Evolutionary conservation across 2,888 invertebrate genomes (phyloP).

Genomic region (Andrena bucephala): DNA sequence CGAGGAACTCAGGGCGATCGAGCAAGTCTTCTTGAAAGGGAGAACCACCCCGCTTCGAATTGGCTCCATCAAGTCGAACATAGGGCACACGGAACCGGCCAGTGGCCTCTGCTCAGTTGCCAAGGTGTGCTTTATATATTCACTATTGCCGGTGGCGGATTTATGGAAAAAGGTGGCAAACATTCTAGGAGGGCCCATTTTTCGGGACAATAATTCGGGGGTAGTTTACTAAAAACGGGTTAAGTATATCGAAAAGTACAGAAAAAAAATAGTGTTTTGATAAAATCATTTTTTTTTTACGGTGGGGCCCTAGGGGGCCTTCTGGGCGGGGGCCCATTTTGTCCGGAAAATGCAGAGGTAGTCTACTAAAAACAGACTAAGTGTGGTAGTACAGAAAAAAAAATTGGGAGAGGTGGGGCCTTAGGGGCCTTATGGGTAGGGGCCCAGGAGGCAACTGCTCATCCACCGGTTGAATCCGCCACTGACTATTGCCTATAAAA

Average conservation of each 20-base stretch:
- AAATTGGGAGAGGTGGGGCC: too few species aligned
- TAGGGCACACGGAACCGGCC: slow-evolving; percentile 96
- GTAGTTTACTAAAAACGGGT: too few species aligned
- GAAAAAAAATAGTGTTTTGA: neutral
- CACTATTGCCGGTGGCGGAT: neutral
- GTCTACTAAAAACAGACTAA: neutral
- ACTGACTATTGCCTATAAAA: too few species aligned
- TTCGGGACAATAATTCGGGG: too few species aligned
- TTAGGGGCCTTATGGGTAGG: too few species aligned
- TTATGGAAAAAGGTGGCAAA: too few species aligned
- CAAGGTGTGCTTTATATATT: slow-evolving; percentile 87
- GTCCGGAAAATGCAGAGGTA: too few species aligned
- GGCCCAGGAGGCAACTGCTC: too few species aligned
- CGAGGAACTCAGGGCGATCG: slow-evolving; percentile 94
- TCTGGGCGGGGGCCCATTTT: too few species aligned
- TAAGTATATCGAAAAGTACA: neutral
- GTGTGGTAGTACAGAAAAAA: neutral
- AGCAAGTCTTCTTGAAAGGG: slow-evolving; percentile 91
- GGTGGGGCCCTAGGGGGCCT: too few species aligned
- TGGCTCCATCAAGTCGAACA: slow-evolving; percentile 97
- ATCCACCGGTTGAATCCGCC: too few species aligned
- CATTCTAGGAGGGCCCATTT: too few species aligned
- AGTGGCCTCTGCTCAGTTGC: slow-evolving; percentile 93
- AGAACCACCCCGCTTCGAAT: slow-evolving; percentile 92
- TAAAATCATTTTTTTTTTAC: neutral